Evolutionary conservation across 2,797 vertebrate genomes (phyloP).

Genomic region (Holocentrus rufus): DNA sequence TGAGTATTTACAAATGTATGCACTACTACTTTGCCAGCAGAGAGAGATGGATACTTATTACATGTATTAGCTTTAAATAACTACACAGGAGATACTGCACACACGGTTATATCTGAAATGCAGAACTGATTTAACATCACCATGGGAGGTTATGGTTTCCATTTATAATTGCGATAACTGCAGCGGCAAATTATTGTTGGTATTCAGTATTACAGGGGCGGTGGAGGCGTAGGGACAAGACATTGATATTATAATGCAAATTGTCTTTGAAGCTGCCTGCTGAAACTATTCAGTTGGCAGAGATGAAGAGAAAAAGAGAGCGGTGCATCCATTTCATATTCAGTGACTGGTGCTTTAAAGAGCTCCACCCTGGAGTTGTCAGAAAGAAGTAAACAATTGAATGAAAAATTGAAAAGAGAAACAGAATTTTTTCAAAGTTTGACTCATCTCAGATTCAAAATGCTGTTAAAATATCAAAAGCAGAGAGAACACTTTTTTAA

Average conservation of each 20-base stretch:
- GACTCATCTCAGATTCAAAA: slow-evolving; percentile 30
- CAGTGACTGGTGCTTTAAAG: slow-evolving; percentile 28
- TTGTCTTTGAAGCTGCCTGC: slow-evolving; percentile 38
- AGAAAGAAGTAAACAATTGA: slow-evolving; percentile 46
- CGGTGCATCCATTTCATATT: slow-evolving; percentile 30
- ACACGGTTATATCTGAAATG: slow-evolving; percentile 28
- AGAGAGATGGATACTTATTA: slow-evolving; percentile 2
- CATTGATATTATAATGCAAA: slow-evolving; percentile 34
- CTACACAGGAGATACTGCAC: slow-evolving; percentile 1
- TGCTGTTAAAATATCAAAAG: slow-evolving; percentile 5
- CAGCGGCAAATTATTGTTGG: slow-evolving; percentile 35
- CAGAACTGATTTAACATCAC: slow-evolving; percentile 48
- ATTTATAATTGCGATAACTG: slow-evolving; percentile 52
- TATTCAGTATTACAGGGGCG: slow-evolving; percentile 31
- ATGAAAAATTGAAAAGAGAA: slow-evolving; percentile 38
- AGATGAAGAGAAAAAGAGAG: slow-evolving; percentile 20
- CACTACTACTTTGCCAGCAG: neutral
- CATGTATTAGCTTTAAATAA: slow-evolving; percentile 1
- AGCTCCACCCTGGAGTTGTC: slow-evolving; percentile 7
- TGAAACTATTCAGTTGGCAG: slow-evolving; percentile 27
- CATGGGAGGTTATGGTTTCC: slow-evolving; percentile 31
- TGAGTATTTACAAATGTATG: slow-evolving; percentile 12
- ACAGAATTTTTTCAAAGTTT: slow-evolving; percentile 32
- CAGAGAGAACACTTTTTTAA: slow-evolving; percentile 36
- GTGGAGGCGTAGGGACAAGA: slow-evolving; percentile 36